Base-by-base conservation (phyloP, 2,888 invertebrate genomes). In the Empis stercorea region DNA sequence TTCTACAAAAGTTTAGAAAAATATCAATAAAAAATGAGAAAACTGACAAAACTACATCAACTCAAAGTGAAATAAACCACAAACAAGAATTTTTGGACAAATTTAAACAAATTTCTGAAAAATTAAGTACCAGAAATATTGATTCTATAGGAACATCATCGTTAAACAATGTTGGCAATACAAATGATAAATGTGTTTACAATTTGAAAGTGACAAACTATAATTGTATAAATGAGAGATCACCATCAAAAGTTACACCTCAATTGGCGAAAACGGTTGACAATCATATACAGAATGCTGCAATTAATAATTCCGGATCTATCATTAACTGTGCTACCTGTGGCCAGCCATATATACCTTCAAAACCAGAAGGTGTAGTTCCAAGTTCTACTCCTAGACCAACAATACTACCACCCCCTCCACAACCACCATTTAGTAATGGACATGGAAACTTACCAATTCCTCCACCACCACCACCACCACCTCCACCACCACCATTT, bases 1-100 rank as follows among this genome's bases (percentile, higher is more conserved):
- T 15, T 36, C 2, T 45, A 36, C 39, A 16, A 49, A 46, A 16
- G 45, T 51, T 11, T 47, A 51, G 17, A 46, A 46, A 15, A 7
- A 27, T 27, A 27, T 47, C 30, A 43, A 16, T 23, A 42, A 15
- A 27, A 27, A 27, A 4, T 4, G 23, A 27, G 7, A 27, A 27
- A 4, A 7, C 9, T 27, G 23, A 27, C 4, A 4, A 27, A 27
- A 27, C 4, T 7, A 27, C 23, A 7, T 7, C 23, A 7, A 27
- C 23, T 5, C 4, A 20, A 5, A 20, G 20, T 20, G 20, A 27
- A 27, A 7, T 27, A 6, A 27, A 4, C 23, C 23, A 27, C 2
- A 27, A 27, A 27, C 5, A 27, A 7, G 23, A 27, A 27, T 27
- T 27, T 27, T 27, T 27, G 23, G 23, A 27, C 9, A 27, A 27